Evolutionary conservation across 2,113 vertebrate genomes (phyloP).

Genomic region (Gorsachius goisagi): DNA sequence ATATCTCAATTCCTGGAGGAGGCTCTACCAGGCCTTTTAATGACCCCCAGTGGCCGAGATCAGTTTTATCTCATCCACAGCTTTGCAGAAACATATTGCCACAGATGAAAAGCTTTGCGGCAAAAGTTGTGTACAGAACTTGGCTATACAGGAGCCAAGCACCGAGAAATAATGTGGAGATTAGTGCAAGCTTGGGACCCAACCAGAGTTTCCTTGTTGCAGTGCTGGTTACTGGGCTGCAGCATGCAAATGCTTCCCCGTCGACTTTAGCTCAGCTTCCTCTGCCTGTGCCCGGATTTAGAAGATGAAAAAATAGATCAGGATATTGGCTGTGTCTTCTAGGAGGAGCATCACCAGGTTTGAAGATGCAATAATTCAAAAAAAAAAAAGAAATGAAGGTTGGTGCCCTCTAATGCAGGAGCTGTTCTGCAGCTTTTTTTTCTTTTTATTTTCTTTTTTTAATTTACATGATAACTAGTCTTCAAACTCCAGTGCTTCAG

Average conservation of each 20-base stretch:
- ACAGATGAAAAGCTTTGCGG: neutral
- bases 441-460: neutral
- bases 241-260: rapidly evolving
- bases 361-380: neutral
- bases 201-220: neutral
- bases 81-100: neutral
- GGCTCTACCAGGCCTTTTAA: slow-evolving; percentile 54
- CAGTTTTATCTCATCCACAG: slow-evolving; percentile 22
- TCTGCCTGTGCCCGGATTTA: neutral
- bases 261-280: neutral
- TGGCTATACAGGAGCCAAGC: neutral
- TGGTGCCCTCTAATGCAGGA: neutral
- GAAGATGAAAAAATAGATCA: slow-evolving; percentile 11
- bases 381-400: neutral
- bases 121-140: neutral
- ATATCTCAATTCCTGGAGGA: neutral
- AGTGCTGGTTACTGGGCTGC: neutral
- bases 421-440: neutral
- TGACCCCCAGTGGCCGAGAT: slow-evolving; percentile 58
- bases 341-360: neutral
- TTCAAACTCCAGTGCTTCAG: neutral
- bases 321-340: neutral
- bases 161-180: rapidly evolving
- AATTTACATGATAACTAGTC: neutral
- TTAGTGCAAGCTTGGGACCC: neutral